Conservation (phyloP, 2,888 invertebrate species). For the Gordius sp. region DNA sequence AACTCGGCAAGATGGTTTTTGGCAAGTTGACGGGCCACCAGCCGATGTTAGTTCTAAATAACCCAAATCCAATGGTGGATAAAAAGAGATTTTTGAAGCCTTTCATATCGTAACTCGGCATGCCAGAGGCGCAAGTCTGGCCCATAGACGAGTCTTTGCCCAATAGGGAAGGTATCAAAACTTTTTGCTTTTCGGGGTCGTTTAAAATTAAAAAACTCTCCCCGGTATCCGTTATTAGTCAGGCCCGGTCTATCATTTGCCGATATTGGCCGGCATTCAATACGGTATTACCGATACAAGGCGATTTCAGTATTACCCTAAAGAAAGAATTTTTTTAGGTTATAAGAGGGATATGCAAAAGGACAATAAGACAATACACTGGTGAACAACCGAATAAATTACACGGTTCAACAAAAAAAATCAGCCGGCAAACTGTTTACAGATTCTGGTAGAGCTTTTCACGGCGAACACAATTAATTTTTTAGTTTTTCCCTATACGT, state of each 20-base stretch:
- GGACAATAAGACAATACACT: too few relatives aligned
- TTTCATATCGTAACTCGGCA: slow-evolving; percentile 27
- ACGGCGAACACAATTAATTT: too few relatives aligned
- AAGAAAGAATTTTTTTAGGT: too few relatives aligned
- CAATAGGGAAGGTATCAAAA: not conserved
- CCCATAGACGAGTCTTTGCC: not conserved
- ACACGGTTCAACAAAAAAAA: too few relatives aligned
- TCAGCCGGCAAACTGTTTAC: too few relatives aligned
- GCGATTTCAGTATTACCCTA: slow-evolving; percentile 57
- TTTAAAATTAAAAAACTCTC: slow-evolving; percentile 41
- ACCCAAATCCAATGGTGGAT: slow-evolving; percentile 40
- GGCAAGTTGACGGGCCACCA: too few relatives aligned
- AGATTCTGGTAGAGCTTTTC: too few relatives aligned
- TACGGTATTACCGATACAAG: slow-evolving; percentile 48
- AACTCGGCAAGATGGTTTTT: too few relatives aligned
- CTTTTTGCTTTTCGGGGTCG: not conserved
- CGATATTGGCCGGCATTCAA: slow-evolving; percentile 53
- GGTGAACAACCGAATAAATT: too few relatives aligned
- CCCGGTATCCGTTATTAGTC: slow-evolving; percentile 44
- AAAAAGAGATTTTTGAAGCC: slow-evolving; percentile 40
- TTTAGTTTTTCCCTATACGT: too few relatives aligned
- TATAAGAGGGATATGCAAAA: too few relatives aligned
- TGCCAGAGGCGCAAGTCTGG: not conserved
- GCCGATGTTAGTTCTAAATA: too few relatives aligned
- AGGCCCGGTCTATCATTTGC: slow-evolving; percentile 83